Evolutionary conservation across 2,797 vertebrate species (phyloP).

Genomic region (Apogon talboti): DNA sequence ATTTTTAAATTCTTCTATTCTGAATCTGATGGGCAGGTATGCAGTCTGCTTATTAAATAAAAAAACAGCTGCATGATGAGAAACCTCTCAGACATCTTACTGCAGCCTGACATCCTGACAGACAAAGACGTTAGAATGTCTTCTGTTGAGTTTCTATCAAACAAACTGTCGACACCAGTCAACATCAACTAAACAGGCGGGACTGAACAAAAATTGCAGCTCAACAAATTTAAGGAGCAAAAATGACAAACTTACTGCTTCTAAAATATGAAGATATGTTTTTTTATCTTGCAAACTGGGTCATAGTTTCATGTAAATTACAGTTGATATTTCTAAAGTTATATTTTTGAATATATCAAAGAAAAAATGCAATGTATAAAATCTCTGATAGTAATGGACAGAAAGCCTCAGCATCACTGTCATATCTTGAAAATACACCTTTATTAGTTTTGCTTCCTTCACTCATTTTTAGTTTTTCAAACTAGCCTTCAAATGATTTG

Average conservation of each 20-base stretch:
- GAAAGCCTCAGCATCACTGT: too few relatives aligned
- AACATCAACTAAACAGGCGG: not conserved
- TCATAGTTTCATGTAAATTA: too few relatives aligned
- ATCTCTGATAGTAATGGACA: too few relatives aligned
- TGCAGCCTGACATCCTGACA: constrained; percentile 19
- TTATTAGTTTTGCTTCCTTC: too few relatives aligned
- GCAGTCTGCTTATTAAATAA: not conserved
- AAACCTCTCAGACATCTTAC: not conserved
- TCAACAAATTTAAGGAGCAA: not conserved
- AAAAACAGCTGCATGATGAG: not conserved
- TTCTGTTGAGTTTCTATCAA: rapidly evolving
- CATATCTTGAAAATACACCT: too few relatives aligned
- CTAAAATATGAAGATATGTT: not conserved
- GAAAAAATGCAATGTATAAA: not conserved
- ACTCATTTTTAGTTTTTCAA: too few relatives aligned
- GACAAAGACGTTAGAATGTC: not conserved
- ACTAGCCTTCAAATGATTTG: too few relatives aligned
- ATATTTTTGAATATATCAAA: constrained; percentile 5
- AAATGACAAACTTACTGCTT: not conserved
- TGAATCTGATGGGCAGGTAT: not conserved
- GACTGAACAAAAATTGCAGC: not conserved
- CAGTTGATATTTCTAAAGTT: not conserved
- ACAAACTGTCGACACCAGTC: too few relatives aligned
- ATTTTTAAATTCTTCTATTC: too few relatives aligned
- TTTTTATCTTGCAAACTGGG: too few relatives aligned